Conservation (phyloP, 1,140 invertebrate genomes). For the Euura lappo region DNA sequence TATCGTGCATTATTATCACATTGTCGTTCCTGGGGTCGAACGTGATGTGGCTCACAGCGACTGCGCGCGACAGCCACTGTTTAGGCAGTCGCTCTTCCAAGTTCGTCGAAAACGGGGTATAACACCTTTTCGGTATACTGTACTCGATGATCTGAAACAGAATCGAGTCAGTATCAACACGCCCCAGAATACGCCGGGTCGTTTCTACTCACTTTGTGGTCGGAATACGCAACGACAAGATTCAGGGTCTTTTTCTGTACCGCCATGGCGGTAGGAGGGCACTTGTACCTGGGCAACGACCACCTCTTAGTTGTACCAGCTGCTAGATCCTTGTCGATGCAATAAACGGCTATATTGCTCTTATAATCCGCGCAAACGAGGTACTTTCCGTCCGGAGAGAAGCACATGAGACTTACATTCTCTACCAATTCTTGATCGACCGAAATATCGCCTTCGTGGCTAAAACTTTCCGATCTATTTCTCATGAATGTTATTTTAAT, state of each 20-base stretch:
- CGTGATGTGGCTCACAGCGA: conserved; percentile 63
- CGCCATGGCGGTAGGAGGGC: conserved; percentile 69
- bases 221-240: conserved; percentile 72
- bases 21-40: conserved; percentile 65
- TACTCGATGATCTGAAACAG: conserved; percentile 73
- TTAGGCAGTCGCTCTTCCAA: conserved; percentile 55
- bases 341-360: conserved; percentile 69
- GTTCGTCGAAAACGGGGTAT: conserved; percentile 64
- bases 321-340: conserved; percentile 40
- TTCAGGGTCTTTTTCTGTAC: conserved; percentile 63
- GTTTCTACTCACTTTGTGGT: conserved; percentile 68
- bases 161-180: not conserved
- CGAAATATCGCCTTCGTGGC: conserved; percentile 36
- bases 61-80: conserved; percentile 57
- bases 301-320: conserved; percentile 57
- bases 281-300: conserved; percentile 70
- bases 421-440: conserved; percentile 42
- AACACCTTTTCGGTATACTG: conserved; percentile 62
- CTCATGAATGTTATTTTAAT: conserved; percentile 42
- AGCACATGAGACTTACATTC: conserved; percentile 40
- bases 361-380: conserved; percentile 66
- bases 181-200: not conserved
- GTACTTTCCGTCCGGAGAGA: conserved; percentile 67
- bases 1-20: conserved; percentile 70
- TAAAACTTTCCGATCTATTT: conserved; percentile 44